Base-by-base conservation (phyloP, 2,888 invertebrate genomes). In the Urechis unicinctus region DNA sequence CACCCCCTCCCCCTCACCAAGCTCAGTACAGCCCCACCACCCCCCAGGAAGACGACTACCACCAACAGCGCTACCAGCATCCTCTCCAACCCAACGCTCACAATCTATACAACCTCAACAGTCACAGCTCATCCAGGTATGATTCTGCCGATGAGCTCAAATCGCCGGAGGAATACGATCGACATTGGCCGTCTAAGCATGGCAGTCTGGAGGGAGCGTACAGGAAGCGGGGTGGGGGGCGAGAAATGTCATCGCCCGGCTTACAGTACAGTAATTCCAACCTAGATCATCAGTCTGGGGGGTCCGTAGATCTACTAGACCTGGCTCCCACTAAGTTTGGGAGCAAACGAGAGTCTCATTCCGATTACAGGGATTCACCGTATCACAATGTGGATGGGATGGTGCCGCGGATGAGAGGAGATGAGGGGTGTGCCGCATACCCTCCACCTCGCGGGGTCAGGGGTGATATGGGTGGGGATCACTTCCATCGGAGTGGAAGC, bases 51-150 rank as follows among this genome's bases (percentile, higher is more conserved):
- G 24, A 22, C 50, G 36, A 21, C 2, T 25, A 26, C n/a, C 26
- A 25, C 24, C 26, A 25, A 26, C 49, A 53, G 24, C 36, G 53
- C 25, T 22, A 24, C 22, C 50, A 53, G 22, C n/a, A 25, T 25
- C 46, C 26, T 22, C 45, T 29, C 31, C 36, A 41, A 30, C 29
- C 44, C 46, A 44, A 41, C 41, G 26, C 30, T 25, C 54, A 60
- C 45, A 60, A 60, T 43, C 36, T 60, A 42, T 60, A 60, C 50
- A 59, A 58, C 50, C 36, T 61, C 21, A 56, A 52, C 50, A 76
- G 77, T 42, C 74, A 78, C 56, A 67, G 78, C 51, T 77, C 76
- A 6, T 74, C 70, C 21, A 68, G 68, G 49, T 75, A 74, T 56
- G 69, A 72, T 49, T 73, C 73, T 58, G 67, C 67, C 3, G 73